Conservation (phyloP, 2,113 vertebrate species). For the Oncorhynchus mykiss region DNA sequence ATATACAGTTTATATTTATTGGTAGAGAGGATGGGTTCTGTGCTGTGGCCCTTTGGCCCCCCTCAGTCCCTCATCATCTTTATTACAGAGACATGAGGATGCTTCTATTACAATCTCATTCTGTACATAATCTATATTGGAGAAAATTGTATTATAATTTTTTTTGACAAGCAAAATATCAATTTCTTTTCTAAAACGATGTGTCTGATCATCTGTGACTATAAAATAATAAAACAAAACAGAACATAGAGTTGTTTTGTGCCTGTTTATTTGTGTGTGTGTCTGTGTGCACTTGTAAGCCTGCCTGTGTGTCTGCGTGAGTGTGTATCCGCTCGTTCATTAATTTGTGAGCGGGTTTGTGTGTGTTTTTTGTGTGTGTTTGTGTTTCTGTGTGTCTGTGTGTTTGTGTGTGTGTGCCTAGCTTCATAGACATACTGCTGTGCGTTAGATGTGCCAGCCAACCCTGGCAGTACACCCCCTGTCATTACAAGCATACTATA, state of each 20-base stretch:
- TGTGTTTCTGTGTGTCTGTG: too few species aligned
- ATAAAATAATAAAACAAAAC: constrained; percentile 70
- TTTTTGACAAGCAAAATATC: constrained; percentile 71
- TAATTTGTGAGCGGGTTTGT: too few species aligned
- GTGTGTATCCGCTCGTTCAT: too few species aligned
- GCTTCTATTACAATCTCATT: constrained; percentile 66
- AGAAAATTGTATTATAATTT: constrained; percentile 75
- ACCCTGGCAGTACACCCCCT: too few species aligned
- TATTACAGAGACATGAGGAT: constrained; percentile 58
- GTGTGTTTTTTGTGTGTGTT: too few species aligned
- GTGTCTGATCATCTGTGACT: constrained; percentile 79
- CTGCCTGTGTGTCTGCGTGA: too few species aligned
- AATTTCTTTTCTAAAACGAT: constrained; percentile 76
- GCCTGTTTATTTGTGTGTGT: not conserved
- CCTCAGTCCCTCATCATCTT: constrained; percentile 31
- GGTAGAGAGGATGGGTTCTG: constrained; percentile 55
- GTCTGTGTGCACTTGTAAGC: too few species aligned
- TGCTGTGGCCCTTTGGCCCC: constrained; percentile 30
- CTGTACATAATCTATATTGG: constrained; percentile 78
- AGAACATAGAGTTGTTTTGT: constrained; percentile 21
- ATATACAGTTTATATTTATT: constrained; percentile 79
- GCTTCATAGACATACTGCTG: too few species aligned
- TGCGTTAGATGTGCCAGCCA: not conserved
- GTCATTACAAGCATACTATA: too few species aligned
- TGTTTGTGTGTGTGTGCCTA: too few species aligned